These are phyloP conservation scores for Scyliorhinus canicula DNA, from an alignment of 2,797 vertebrate genomes.

Conservation along the genomic window DNA sequence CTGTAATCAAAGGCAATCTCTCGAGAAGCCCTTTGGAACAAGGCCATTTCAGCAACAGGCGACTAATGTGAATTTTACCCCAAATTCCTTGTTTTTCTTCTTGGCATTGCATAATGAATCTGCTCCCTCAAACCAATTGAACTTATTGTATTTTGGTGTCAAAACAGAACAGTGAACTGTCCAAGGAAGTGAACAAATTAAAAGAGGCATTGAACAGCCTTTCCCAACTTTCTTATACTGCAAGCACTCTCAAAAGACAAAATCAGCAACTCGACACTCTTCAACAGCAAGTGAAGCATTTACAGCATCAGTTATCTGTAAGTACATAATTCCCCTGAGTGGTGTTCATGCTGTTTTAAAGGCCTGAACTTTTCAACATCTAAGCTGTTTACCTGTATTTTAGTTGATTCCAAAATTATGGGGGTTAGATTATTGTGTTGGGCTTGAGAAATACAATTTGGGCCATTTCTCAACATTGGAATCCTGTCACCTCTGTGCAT, in stretches of 20 bases:
- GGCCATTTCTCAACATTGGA: too few relatives aligned
- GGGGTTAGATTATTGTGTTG: too few relatives aligned
- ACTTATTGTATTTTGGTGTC: not conserved
- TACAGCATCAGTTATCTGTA: slow-evolving; percentile 86
- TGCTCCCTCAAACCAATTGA: not conserved
- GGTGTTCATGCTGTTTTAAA: not conserved
- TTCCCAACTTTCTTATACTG: slow-evolving; percentile 86
- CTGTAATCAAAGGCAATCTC: not conserved
- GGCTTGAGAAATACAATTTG: too few relatives aligned
- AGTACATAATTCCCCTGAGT: slow-evolving; percentile 48
- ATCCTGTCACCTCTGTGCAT: too few relatives aligned
- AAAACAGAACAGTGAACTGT: slow-evolving; percentile 81
- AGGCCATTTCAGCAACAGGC: not conserved
- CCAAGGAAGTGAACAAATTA: slow-evolving; percentile 84
- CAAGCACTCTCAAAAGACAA: slow-evolving; percentile 74
- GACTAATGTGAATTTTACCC: not conserved
- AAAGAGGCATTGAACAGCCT: slow-evolving; percentile 95
- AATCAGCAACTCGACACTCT: slow-evolving; percentile 81
- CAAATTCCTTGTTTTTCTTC: not conserved
- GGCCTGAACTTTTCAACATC: not conserved
- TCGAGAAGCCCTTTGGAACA: not conserved
- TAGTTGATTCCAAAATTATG: not conserved
- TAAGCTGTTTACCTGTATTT: not conserved
- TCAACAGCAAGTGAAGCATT: slow-evolving; percentile 89
- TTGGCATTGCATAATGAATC: not conserved